Conservation (phyloP, 2,888 invertebrate species). For the Perdita meconis region DNA sequence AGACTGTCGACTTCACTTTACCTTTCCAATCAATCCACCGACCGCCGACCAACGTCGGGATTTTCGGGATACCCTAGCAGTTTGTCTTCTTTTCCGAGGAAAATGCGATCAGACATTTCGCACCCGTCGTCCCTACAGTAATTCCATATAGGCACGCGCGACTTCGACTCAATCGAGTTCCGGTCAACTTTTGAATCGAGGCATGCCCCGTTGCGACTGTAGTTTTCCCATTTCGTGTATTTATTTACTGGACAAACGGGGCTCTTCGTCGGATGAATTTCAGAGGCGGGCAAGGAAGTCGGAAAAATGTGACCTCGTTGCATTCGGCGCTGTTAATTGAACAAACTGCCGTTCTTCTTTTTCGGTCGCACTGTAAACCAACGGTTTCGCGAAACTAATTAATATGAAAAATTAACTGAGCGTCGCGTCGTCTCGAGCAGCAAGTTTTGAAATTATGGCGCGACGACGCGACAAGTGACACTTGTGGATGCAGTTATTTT, state of each 20-base stretch:
- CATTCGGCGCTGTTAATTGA: too few relatives aligned
- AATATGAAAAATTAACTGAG: too few relatives aligned
- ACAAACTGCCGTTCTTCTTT: too few relatives aligned
- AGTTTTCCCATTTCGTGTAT: slow-evolving; percentile 57
- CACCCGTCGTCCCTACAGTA: slow-evolving; percentile 54
- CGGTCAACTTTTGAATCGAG: slow-evolving; percentile 58
- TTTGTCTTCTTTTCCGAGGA: slow-evolving; percentile 46
- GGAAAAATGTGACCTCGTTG: neutral
- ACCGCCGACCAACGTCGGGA: slow-evolving; percentile 14
- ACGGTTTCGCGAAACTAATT: too few relatives aligned
- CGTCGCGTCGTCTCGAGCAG: too few relatives aligned
- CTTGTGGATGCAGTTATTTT: too few relatives aligned
- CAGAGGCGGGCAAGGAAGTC: neutral
- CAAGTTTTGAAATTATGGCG: too few relatives aligned
- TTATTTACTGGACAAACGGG: slow-evolving; percentile 52
- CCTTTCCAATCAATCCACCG: slow-evolving; percentile 11
- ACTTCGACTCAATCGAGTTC: slow-evolving; percentile 66
- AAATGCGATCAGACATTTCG: slow-evolving; percentile 53
- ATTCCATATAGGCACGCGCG: slow-evolving; percentile 61
- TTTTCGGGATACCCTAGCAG: slow-evolving; percentile 25
- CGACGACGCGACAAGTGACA: too few relatives aligned
- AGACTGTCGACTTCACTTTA: neutral
- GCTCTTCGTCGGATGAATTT: neutral
- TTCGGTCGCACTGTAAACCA: too few relatives aligned
- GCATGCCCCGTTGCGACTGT: slow-evolving; percentile 47